Base-by-base conservation (phyloP, 2,888 invertebrate species). In the Aricia artaxerxes region DNA sequence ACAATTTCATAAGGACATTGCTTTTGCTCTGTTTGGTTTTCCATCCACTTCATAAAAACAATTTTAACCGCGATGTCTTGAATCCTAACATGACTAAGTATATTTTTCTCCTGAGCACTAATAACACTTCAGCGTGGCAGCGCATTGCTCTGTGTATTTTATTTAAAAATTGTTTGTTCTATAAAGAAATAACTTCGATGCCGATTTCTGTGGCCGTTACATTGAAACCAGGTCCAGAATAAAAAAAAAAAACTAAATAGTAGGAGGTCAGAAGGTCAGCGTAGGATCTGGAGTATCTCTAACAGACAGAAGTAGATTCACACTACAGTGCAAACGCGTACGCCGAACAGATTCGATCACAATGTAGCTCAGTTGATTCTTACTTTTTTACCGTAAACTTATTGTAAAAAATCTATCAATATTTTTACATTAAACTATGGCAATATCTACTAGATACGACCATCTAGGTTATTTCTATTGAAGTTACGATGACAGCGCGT, bases 311-410 rank as follows among this genome's bases (percentile, higher is more conserved):
- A 80, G 78, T 77, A 75, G 61, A 79, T 61, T 75, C 31, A 64
- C n/a, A 75, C 61, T 75, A 38, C 4, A 38, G 75, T 61, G 73
- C 79, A 75, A 64, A 49, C 79, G 75, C 79, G 75, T 76, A 77
- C 81, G 77, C 77, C 72, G 76, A 88, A 90, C 87, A 87, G 88
- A 86, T 88, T 92, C 88, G 85, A 94, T 94, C 94, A 93, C 94
- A 94, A 93, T 94, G 91, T 89, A 94, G 94, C 94, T 94, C 92
- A 92, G 92, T 92, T 94, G 93, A 94, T 92, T 92, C 89, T 86
- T 91, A 87, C 84, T 84, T 83, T 83, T 82, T 90, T 90, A 90
- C 89, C 88, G 87, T 88, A 90, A 91, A 93, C 91, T 92, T 92
- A 93, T 89, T 91, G 89, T 93, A 93, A 91, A 90, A 92, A 90